A percentile compares a stretch with the other conserved stretches of the same genome.
Conservation (phyloP, 2,888 invertebrate species). For the Thymelicus lineola region DNA sequence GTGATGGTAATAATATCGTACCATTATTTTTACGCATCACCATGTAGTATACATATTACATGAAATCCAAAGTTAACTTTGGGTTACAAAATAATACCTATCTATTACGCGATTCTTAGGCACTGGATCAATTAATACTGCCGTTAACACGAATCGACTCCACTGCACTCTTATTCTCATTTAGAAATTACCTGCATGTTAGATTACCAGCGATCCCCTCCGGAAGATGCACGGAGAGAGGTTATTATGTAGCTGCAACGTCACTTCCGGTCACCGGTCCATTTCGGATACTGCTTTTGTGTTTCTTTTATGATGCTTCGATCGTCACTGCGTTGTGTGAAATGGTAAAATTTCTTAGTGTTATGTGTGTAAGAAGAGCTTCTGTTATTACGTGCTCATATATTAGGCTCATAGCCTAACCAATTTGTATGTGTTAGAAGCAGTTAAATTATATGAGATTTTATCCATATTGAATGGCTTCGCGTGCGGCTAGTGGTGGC, state of each 20-base stretch:
- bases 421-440: too few relatives aligned
- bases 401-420: too few relatives aligned
- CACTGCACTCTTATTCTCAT: slow-evolving; percentile 56
- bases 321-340: not conserved
- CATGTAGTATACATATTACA: too few relatives aligned
- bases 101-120: too few relatives aligned
- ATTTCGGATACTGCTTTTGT: slow-evolving; percentile 28
- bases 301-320: slow-evolving; percentile 33
- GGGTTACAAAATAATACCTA: too few relatives aligned
- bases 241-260: slow-evolving; percentile 80
- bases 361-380: not conserved
- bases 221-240: slow-evolving; percentile 74
- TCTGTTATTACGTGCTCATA: not conserved
- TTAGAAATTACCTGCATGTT: slow-evolving; percentile 77
- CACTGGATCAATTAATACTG: not conserved
- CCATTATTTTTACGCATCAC: too few relatives aligned
- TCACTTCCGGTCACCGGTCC: slow-evolving; percentile 69
- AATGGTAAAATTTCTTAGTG: slow-evolving; percentile 11
- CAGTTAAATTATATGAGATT: too few relatives aligned
- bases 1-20: too few relatives aligned
- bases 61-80: too few relatives aligned
- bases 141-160: slow-evolving; percentile 47
- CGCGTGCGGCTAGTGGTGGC: too few relatives aligned
- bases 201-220: slow-evolving; percentile 74
- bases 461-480: too few relatives aligned